A percentile compares a stretch with the other conserved stretches of the same genome.
Conservation (phyloP, 92 coral and sea anemone species). For the Porites cylindrica region DNA sequence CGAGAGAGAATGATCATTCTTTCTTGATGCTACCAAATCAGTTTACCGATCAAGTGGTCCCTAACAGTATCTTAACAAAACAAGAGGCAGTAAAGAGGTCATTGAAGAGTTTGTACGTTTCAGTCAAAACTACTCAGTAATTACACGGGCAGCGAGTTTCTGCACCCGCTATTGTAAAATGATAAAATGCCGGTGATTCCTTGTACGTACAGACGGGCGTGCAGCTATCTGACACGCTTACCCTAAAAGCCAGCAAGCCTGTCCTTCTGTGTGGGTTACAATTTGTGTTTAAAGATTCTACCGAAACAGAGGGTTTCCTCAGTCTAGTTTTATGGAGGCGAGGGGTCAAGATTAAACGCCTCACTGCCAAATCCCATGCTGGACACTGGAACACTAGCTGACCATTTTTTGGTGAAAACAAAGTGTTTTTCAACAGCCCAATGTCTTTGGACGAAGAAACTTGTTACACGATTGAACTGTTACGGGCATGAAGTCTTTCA, state of each 20-base stretch:
- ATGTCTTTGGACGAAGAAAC: too few species aligned
- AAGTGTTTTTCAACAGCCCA: too few species aligned
- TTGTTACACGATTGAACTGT: too few species aligned
- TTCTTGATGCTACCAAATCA: not conserved
- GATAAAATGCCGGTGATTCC: not conserved
- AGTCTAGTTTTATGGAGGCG: not conserved
- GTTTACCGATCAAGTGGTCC: not conserved
- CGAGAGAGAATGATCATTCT: too few species aligned
- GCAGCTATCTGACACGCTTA: not conserved
- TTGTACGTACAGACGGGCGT: not conserved
- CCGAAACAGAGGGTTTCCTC: not conserved
- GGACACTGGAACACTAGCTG: not conserved
- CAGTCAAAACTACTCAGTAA: not conserved
- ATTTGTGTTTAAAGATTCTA: not conserved
- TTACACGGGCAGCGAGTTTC: not conserved
- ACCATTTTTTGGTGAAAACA: too few species aligned
- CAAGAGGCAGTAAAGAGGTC: not conserved
- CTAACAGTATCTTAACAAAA: not conserved
- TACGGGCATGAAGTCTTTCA: too few species aligned
- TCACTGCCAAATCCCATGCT: not conserved
- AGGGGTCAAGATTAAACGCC: not conserved
- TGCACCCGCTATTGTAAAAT: not conserved
- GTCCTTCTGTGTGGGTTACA: not conserved
- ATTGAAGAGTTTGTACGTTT: not conserved
- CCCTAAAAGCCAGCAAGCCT: not conserved